Percentiles rank a stretch among this genome's conserved stretches.
Conservation (phyloP, 1,140 invertebrate genomes). For the Zaprionus lachaisei region DNA sequence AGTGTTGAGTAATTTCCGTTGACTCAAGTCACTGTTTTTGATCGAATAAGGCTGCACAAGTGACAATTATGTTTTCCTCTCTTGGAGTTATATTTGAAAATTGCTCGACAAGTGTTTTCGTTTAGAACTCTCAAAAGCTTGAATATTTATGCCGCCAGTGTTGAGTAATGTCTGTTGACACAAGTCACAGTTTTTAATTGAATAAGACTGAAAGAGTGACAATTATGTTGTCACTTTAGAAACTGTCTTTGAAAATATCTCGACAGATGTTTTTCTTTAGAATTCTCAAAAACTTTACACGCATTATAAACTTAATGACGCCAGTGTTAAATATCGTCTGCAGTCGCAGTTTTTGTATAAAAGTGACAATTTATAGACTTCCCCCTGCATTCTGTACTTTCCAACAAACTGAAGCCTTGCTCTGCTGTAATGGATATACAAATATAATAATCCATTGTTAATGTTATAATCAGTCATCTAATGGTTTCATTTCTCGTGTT, state of each 20-base stretch:
- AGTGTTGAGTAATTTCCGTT: conserved; percentile 30
- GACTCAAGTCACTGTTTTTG: conserved; percentile 3
- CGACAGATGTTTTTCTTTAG: not conserved
- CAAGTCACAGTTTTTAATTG: not conserved
- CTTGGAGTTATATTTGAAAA: not conserved
- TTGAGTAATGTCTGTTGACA: not conserved
- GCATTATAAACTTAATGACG: not conserved
- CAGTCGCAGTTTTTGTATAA: not conserved
- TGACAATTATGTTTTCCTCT: not conserved
- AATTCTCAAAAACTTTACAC: not conserved
- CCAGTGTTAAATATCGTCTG: not conserved
- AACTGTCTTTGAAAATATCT: not conserved
- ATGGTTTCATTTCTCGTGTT: conserved; percentile 1
- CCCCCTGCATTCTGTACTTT: not conserved
- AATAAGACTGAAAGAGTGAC: not conserved
- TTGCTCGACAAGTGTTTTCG: not conserved
- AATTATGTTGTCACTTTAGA: not conserved
- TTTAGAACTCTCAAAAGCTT: not conserved
- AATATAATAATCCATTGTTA: not conserved
- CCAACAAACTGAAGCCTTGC: not conserved
- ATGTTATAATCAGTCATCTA: not conserved
- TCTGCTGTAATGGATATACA: not conserved
- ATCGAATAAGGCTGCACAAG: not conserved
- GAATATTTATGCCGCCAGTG: not conserved
- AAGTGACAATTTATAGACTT: not conserved